Conservation (phyloP, 2,888 invertebrate species). For the Ferdinandea cuprea region DNA sequence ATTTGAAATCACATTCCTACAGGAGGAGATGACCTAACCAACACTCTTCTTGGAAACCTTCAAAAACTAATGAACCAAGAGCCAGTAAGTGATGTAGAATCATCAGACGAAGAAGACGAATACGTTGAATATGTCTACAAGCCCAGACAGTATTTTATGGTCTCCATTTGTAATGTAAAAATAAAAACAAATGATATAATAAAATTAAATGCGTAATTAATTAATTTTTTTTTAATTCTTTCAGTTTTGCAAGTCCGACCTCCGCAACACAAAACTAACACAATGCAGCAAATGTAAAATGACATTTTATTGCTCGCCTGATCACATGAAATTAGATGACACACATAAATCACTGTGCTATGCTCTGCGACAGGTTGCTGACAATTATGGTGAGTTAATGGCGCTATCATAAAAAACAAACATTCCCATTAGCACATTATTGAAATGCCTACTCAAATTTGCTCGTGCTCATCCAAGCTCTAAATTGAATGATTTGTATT, state of each 20-base stretch:
- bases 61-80: constrained; percentile 79
- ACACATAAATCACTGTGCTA: constrained; percentile 86
- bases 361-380: constrained; percentile 85
- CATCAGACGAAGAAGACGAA: constrained; percentile 84
- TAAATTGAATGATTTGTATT: constrained; percentile 43
- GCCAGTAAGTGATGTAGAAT: constrained; percentile 79
- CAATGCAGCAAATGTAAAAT: constrained; percentile 85
- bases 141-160: constrained; percentile 86
- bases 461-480: constrained; percentile 8
- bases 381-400: constrained; percentile 84
- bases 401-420: neutral
- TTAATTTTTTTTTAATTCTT: constrained; percentile 77
- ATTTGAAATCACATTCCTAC: neutral
- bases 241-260: constrained; percentile 80
- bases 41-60: constrained; percentile 78
- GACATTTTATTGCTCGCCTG: constrained; percentile 86
- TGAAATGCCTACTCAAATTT: constrained; percentile 10
- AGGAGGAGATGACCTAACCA: constrained; percentile 77
- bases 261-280: constrained; percentile 76
- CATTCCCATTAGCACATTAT: constrained; percentile 6
- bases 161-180: constrained; percentile 84
- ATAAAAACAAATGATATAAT: neutral
- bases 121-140: constrained; percentile 87
- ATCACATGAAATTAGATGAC: constrained; percentile 86
- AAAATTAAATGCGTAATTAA: neutral